A percentile compares a stretch with the other conserved stretches of the same genome.
These are phyloP conservation scores for Mellivora capensis DNA, from an alignment of 2,113 vertebrate species.

Conservation along the genomic window DNA sequence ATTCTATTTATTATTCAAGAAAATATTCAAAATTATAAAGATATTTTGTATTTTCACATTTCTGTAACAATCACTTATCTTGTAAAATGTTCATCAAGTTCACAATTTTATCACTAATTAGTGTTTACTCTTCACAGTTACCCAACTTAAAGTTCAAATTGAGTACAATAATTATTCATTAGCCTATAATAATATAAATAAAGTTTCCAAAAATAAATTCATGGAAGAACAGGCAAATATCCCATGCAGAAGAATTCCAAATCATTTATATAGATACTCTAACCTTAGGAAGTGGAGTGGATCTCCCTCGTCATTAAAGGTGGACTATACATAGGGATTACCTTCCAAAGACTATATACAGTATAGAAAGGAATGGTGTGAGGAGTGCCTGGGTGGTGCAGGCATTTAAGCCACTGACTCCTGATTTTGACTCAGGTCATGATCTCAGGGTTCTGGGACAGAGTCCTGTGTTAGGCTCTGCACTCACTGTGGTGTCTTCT, in stretches of 20 bases:
- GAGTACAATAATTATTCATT: neutral
- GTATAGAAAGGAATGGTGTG: neutral
- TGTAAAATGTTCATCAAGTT: neutral
- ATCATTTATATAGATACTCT: neutral
- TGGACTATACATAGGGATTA: neutral
- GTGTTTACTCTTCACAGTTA: neutral
- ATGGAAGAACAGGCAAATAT: neutral
- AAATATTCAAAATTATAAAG: conserved; percentile 4
- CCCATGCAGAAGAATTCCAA: neutral
- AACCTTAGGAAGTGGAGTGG: neutral
- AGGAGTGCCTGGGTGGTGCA: neutral
- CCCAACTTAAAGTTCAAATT: neutral
- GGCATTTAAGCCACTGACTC: neutral
- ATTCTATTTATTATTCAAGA: neutral
- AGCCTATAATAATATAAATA: neutral
- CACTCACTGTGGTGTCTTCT: neutral
- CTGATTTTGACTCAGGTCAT: neutral
- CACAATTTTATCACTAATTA: neutral
- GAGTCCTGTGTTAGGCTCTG: neutral
- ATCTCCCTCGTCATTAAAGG: neutral
- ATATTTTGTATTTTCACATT: neutral
- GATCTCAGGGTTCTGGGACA: neutral
- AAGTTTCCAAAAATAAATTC: neutral
- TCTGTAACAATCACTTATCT: neutral
- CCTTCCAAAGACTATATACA: neutral